A percentile compares a stretch with the other conserved stretches of the same genome.
Conservation (phyloP, 2,797 vertebrate genomes). For the Phyllotis vaccarum region DNA sequence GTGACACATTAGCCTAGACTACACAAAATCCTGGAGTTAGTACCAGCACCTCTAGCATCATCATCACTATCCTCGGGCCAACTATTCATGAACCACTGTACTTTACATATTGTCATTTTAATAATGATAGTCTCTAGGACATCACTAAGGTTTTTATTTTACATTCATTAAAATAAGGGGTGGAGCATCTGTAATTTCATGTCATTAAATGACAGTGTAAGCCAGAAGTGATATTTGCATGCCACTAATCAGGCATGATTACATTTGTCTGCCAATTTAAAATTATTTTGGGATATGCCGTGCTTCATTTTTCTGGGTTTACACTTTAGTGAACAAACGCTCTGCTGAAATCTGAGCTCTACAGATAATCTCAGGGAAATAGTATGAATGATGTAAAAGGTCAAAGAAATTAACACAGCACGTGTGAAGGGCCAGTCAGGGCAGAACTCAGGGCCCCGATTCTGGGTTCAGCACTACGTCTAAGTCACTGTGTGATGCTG, state of each 20-base stretch:
- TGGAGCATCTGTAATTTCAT: neutral
- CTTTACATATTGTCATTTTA: neutral
- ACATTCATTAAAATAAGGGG: neutral
- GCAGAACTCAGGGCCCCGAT: neutral
- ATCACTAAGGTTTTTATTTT: neutral
- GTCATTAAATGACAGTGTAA: neutral
- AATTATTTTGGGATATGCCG: neutral
- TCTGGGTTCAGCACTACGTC: neutral
- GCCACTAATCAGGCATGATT: neutral
- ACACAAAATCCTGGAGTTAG: neutral
- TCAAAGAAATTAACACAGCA: neutral
- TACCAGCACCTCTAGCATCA: neutral
- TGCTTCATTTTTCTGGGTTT: neutral
- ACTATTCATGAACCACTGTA: neutral
- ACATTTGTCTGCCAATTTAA: neutral
- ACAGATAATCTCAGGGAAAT: neutral
- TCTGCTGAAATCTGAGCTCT: neutral
- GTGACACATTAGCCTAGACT: neutral
- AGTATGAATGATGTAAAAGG: neutral
- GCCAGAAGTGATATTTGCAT: neutral
- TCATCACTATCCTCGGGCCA: neutral
- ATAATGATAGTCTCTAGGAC: neutral
- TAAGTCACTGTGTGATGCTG: neutral
- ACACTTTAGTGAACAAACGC: neutral
- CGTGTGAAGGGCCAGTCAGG: neutral